These are phyloP conservation scores for Agrochola circellaris DNA, from an alignment of 2,888 invertebrate genomes.

Conservation along the genomic window DNA sequence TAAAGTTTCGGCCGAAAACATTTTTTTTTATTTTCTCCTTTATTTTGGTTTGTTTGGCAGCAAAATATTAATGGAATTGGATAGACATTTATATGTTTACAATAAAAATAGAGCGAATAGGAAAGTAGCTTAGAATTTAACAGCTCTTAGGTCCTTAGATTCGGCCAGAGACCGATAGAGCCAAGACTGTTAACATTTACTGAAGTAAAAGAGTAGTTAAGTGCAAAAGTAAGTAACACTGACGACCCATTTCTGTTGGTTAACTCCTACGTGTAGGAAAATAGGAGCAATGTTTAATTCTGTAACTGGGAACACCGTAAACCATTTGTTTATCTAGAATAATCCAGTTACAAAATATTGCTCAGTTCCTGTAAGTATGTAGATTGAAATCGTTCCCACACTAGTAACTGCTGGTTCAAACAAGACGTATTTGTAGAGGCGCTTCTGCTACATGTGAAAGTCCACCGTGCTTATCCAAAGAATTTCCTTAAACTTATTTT, in stretches of 20 bases:
- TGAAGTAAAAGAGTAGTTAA: neutral
- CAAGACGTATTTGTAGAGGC: too few species aligned
- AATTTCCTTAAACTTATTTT: too few species aligned
- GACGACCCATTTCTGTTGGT: neutral
- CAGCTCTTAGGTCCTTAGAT: too few species aligned
- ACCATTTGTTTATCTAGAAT: neutral
- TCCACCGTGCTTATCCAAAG: neutral
- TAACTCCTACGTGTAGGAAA: neutral
- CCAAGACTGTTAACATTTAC: neutral
- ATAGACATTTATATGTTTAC: neutral
- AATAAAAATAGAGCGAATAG: neutral
- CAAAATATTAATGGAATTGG: slow-evolving; percentile 1
- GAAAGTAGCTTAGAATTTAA: neutral
- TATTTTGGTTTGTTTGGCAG: neutral
- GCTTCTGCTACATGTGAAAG: neutral
- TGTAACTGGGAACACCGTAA: neutral
- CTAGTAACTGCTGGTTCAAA: neutral
- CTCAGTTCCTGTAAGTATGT: neutral
- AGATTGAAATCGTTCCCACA: neutral
- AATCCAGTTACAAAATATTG: neutral
- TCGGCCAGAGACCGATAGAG: neutral
- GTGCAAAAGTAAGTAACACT: neutral
- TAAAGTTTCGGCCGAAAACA: slow-evolving; percentile 12
- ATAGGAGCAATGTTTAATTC: neutral
- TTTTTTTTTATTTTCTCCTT: neutral